These are phyloP conservation scores for Nephotettix cincticeps DNA, from an alignment of 1,140 invertebrate species.

Conservation along the genomic window DNA sequence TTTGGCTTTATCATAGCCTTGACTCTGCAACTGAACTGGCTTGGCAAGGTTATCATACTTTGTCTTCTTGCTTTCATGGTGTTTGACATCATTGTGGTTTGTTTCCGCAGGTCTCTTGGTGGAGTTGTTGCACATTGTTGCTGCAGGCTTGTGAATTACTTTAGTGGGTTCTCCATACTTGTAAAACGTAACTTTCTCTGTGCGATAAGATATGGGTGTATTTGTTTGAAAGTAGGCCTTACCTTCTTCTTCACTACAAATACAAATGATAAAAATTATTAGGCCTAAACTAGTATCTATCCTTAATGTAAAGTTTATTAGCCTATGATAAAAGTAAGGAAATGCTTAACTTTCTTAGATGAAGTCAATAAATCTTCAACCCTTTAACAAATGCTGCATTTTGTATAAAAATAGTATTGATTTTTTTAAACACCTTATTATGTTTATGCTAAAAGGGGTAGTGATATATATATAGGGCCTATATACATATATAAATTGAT, in stretches of 20 bases:
- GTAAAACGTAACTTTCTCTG: not conserved
- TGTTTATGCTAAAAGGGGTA: too few relatives aligned
- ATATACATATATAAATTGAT: not conserved
- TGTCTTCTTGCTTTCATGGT: not conserved
- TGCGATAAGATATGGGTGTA: not conserved
- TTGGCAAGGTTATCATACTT: slow-evolving; percentile 10
- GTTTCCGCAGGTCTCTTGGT: not conserved
- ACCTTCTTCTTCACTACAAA: slow-evolving; percentile 10
- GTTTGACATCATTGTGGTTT: not conserved
- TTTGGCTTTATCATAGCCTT: not conserved
- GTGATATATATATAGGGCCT: not conserved
- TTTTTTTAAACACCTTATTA: not conserved
- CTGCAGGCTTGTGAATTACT: not conserved
- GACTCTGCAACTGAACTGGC: not conserved
- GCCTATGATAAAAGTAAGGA: not conserved
- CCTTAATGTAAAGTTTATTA: not conserved
- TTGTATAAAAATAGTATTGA: too few relatives aligned
- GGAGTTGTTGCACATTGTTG: not conserved
- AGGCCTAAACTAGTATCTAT: not conserved
- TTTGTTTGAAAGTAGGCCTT: not conserved
- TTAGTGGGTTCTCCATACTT: slow-evolving; percentile 4
- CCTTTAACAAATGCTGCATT: not conserved
- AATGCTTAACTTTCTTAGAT: not conserved
- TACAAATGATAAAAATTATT: not conserved
- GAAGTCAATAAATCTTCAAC: not conserved